Percentiles rank a stretch among this genome's conserved stretches.
Conservation (phyloP, 1,140 invertebrate species). For the Palaemon carinicauda region DNA sequence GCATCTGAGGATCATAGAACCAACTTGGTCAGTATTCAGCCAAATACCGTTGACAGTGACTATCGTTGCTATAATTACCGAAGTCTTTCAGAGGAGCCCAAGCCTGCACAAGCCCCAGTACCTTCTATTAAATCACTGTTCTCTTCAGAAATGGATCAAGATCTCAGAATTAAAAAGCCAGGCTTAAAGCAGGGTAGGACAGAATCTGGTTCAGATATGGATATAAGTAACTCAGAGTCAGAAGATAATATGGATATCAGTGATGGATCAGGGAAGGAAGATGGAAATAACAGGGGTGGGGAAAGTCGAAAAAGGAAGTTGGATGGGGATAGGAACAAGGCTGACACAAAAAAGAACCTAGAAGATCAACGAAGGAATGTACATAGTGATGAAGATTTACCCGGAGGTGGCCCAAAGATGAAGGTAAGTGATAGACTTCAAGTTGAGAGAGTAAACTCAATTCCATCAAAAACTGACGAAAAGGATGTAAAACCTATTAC, state of each 20-base stretch:
- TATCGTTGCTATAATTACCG: constrained; percentile 58
- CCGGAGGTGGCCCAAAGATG: too few species aligned
- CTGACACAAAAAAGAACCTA: neutral
- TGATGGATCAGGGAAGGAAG: constrained; percentile 50
- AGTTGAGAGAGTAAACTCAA: too few species aligned
- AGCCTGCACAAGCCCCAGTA: neutral
- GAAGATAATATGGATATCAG: constrained; percentile 51
- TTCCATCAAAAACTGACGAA: too few species aligned
- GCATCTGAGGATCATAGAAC: constrained; percentile 37
- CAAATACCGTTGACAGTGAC: constrained; percentile 32
- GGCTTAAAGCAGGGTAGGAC: constrained; percentile 22
- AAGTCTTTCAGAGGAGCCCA: constrained; percentile 37
- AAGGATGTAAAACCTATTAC: too few species aligned
- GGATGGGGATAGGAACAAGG: constrained; percentile 14
- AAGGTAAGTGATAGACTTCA: too few species aligned
- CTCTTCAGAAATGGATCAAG: constrained; percentile 19
- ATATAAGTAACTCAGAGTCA: constrained; percentile 50
- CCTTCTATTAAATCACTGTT: constrained; percentile 43
- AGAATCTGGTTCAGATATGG: constrained; percentile 57
- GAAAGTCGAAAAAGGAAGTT: neutral
- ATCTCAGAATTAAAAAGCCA: constrained; percentile 26
- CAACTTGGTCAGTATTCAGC: constrained; percentile 30
- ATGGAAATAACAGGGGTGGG: neutral
- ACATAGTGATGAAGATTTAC: too few species aligned
- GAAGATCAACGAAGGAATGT: neutral